Evolutionary conservation across 1,140 invertebrate species (phyloP), one percentile per base, ranked within the genome.

Genomic region (Caenorhabditis brenneri): DNA sequence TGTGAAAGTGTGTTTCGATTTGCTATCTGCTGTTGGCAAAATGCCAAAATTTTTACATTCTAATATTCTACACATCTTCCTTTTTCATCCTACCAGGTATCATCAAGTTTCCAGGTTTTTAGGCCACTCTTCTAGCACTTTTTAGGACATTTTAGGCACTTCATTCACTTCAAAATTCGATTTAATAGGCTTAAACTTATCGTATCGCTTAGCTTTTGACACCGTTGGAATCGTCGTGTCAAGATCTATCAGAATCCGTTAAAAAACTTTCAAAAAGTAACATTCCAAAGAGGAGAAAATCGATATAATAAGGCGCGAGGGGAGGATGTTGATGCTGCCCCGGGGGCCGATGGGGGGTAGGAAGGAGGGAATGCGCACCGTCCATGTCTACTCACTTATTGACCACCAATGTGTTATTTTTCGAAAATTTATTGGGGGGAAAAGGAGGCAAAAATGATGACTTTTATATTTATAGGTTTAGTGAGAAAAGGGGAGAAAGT

Each of bases 1-100:
- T 74, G 65, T 74, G 65, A 74, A 74, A 74, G 65, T 74, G 65
- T 74, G 65, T 74, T 74, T 74, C 65, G 65, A 46, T 74, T 74
- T 42, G 65, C 65, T 74, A 74, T 74, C 65, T 74, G 65, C 65
- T 74, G 65, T 36, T 74, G 65, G 65, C 65, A 74, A 74, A 74
- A 19, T 74, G 65, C 65, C 65, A 74, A 74, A 33, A n/a, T 58
- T 74, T 33, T 10, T 12, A 42, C 24, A 27, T 65, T 27, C 24
- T 22, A 36, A 27, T 65, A 15, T 22, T n/a, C 10, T 22, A 22
- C 12, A 22, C 10, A 74, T 7, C 5, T 6, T 24, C 15, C 65
- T 10, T 5, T 19, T 42, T 19, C 4, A 36, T 36, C 19, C 19
- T 19, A n/a, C 15, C 33, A 74, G 36, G 65, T 74, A 42, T 74